phyloP scores from a whole-genome alignment of 2,113 vertebrate genomes.

The Columba livia region DNA sequence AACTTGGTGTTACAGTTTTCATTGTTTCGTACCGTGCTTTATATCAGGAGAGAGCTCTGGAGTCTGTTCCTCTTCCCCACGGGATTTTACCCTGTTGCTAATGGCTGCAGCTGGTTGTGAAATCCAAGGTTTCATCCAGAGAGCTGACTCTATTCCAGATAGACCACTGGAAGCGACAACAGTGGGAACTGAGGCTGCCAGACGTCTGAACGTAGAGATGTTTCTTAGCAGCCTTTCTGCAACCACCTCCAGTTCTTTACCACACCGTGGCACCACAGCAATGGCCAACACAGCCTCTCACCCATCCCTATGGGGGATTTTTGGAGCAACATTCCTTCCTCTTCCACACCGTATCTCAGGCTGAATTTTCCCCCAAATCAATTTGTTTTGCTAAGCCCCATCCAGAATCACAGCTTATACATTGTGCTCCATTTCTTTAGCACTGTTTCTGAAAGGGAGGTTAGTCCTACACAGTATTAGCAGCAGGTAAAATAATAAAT shows the following conservation, averaged over 20 bases:
- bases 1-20: background rate
- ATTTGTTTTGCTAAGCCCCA: background rate
- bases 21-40: background rate
- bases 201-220: fast-evolving
- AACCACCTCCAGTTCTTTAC: fast-evolving
- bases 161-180: background rate
- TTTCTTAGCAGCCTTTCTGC: background rate
- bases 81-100: background rate
- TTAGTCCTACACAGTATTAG: background rate
- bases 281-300: background rate
- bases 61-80: background rate
- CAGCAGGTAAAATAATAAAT: background rate
- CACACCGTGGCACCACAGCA: fast-evolving
- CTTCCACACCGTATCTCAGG: background rate
- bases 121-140: background rate
- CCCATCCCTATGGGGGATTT: background rate
- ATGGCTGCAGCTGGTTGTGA: background rate
- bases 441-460: background rate
- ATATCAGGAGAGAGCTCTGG: background rate
- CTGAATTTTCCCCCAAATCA: background rate
- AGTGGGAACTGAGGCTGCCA: background rate
- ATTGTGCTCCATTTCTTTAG: background rate
- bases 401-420: background rate
- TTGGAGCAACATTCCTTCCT: background rate
- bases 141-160: background rate